A percentile compares a stretch with the other conserved stretches of the same genome.
Evolutionary conservation across 2,113 vertebrate genomes (phyloP).

Genomic region (Rhabdornis inornatus): DNA sequence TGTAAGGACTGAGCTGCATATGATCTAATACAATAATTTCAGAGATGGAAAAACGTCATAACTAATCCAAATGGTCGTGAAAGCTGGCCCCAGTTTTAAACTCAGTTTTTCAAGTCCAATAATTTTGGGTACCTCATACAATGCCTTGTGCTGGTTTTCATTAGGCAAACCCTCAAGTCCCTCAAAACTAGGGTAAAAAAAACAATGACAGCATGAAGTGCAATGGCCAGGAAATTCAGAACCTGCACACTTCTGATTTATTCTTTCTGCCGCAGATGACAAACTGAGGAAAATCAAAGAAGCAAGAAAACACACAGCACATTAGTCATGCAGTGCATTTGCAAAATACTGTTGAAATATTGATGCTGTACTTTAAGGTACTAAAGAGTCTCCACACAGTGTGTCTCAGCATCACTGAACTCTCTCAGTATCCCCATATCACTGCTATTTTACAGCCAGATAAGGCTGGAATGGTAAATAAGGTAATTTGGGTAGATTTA

Average conservation of each 20-base stretch:
- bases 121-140: not conserved
- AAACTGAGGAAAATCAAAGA: conserved; percentile 7
- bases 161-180: not conserved
- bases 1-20: not conserved
- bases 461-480: not conserved
- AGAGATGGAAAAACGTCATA: not conserved
- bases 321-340: not conserved
- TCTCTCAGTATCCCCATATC: not conserved
- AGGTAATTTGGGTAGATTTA: not conserved
- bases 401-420: not conserved
- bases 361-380: not conserved
- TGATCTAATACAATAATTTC: not conserved
- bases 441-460: not conserved
- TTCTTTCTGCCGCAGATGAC: not conserved
- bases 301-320: not conserved
- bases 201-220: not conserved
- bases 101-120: not conserved
- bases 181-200: not conserved
- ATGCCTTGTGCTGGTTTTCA: not conserved
- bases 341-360: conserved; percentile 18
- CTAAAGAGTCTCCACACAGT: not conserved
- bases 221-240: not conserved
- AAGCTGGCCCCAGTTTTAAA: not conserved
- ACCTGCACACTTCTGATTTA: not conserved
- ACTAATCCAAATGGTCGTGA: not conserved